Evolutionary conservation across 2,888 invertebrate species (phyloP).

Genomic region (Buathra laborator): DNA sequence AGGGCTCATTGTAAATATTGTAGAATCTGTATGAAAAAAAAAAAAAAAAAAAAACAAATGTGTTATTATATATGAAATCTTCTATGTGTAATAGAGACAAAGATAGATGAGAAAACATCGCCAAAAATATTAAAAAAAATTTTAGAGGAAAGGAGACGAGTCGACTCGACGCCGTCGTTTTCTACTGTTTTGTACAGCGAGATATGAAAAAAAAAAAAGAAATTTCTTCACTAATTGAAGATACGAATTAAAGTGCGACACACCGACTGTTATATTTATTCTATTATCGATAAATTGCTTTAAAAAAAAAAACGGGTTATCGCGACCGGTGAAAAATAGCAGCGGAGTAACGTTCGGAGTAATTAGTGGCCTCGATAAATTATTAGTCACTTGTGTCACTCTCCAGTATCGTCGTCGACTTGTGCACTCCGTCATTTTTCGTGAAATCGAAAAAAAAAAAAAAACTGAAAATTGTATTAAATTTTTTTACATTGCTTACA

Average conservation of each 20-base stretch:
- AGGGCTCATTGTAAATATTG: constrained; percentile 53
- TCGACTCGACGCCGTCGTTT: constrained; percentile 26
- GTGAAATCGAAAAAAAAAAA: too few relatives aligned
- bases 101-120: background rate
- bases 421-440: too few relatives aligned
- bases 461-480: too few relatives aligned
- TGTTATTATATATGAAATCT: constrained; percentile 33
- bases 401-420: too few relatives aligned
- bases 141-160: constrained; percentile 5
- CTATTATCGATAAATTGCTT: background rate
- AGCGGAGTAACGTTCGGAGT: too few relatives aligned
- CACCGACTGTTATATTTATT: constrained; percentile 4
- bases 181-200: constrained; percentile 47
- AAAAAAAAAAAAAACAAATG: background rate
- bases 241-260: constrained; percentile 11
- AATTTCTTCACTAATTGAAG: background rate
- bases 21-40: constrained; percentile 27
- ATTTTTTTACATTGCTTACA: too few relatives aligned
- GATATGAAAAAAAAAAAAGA: constrained; percentile 7
- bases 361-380: too few relatives aligned
- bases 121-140: constrained; percentile 18
- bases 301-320: background rate
- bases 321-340: too few relatives aligned
- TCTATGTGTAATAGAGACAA: constrained; percentile 5
- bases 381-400: too few relatives aligned